phyloP scores from a whole-genome alignment of 1,140 invertebrate genomes.

The Phymastichus coffea region DNA sequence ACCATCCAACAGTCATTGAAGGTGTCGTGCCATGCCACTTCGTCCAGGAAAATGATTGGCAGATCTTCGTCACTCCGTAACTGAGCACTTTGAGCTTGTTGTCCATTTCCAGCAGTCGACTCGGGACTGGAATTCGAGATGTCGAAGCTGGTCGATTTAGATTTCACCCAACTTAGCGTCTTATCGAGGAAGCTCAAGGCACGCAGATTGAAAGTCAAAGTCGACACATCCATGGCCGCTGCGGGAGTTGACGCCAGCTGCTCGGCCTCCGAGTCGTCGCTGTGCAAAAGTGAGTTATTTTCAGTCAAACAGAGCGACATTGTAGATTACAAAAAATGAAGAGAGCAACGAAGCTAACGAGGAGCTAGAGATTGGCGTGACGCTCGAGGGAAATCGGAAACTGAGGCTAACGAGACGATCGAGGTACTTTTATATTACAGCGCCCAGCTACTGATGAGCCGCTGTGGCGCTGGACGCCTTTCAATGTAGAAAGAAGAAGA shows the following conservation, averaged over 20 bases:
- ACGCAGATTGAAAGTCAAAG: neutral
- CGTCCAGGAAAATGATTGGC: conserved; percentile 60
- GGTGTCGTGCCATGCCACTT: conserved; percentile 68
- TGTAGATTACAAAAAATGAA: neutral
- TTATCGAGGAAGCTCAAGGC: neutral
- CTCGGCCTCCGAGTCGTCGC: neutral
- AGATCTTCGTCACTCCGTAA: neutral
- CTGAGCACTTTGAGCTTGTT: no score
- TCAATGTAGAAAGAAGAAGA: no score
- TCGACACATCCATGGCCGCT: neutral
- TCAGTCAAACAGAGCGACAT: neutral
- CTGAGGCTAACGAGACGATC: no score
- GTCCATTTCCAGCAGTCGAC: neutral
- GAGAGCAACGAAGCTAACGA: neutral
- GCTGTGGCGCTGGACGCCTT: no score
- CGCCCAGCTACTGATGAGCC: no score
- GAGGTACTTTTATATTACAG: no score
- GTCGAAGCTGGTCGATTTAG: neutral
- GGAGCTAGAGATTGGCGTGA: neutral
- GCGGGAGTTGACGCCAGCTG: neutral
- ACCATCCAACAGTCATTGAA: conserved; percentile 69
- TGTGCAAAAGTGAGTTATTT: neutral
- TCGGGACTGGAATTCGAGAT: neutral
- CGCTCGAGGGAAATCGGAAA: neutral
- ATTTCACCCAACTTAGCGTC: neutral